These are phyloP conservation scores for Phoeniculus purpureus DNA, from an alignment of 2,797 vertebrate genomes.

Conservation along the genomic window DNA sequence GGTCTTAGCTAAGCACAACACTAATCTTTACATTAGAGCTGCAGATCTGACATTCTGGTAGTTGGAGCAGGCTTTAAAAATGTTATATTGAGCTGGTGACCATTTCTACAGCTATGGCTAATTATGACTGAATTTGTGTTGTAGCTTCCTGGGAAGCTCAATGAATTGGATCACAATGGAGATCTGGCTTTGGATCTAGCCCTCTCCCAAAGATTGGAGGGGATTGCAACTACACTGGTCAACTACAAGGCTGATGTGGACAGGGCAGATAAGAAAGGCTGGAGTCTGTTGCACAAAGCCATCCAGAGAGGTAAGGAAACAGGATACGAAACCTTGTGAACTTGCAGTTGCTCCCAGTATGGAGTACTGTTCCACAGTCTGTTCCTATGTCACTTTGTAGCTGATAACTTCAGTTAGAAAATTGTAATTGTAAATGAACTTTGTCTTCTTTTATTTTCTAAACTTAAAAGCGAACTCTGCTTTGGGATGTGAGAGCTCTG, in stretches of 20 bases:
- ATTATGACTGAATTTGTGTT: neutral
- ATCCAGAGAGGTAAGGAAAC: slow-evolving; percentile 90
- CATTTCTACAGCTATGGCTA: neutral
- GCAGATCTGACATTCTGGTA: neutral
- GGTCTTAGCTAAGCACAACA: neutral
- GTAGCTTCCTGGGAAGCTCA: slow-evolving; percentile 93
- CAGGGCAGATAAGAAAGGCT: slow-evolving; percentile 93
- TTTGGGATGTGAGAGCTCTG: neutral
- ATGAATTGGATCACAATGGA: slow-evolving; percentile 93
- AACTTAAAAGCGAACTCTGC: neutral
- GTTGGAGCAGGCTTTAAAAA: neutral
- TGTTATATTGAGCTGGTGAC: neutral
- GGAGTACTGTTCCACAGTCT: neutral
- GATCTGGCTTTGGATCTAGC: slow-evolving; percentile 95
- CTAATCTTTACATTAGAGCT: neutral
- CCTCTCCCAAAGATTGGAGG: slow-evolving; percentile 89
- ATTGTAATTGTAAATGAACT: neutral
- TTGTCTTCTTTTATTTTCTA: neutral
- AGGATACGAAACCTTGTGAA: neutral
- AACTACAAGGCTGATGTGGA: slow-evolving; percentile 95
- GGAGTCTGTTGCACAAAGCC: slow-evolving; percentile 96
- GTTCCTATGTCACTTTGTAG: neutral
- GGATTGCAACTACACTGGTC: slow-evolving; percentile 94
- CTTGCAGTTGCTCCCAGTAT: neutral
- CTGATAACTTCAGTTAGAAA: neutral